Evolutionary conservation across 2,797 vertebrate genomes (phyloP), one percentile per base, ranked within the genome.

Genomic region (Poecilia picta): DNA sequence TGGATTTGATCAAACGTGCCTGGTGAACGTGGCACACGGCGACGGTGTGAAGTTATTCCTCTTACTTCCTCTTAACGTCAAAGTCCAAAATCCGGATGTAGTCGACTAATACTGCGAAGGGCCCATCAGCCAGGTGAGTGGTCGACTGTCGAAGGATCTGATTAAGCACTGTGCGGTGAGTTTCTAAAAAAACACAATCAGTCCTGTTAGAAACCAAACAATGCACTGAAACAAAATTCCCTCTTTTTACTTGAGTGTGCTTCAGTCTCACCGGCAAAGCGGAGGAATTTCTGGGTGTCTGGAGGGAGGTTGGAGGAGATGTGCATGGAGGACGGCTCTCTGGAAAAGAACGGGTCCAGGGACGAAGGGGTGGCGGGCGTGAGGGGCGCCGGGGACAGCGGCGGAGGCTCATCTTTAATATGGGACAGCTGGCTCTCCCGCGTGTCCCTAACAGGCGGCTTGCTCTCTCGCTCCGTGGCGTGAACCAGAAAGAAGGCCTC

Each of bases 401-500:
- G 95, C 75, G 91, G 97, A 72, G 91, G 95, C 80, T 96, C 96
- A 23, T 97, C 96, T 89, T 97, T 97, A 83, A 97, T 96, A 92
- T 97, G 96, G 49, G 96, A 96, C 47, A 97, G 93, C 80, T 97
- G 96, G 89, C 96, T 97, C 88, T 98, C 98, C 74, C 98, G 94
- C 0, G 98, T 98, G 91, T 99, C 98, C 74, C 98, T 95, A 80
- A 98, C 96, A 23, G 97, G 97, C 3, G 98, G 98, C 88, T 98
- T 98, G 95, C 97, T 98, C 94, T 99, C 98, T 7, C 98, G 95
- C 80, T 99, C 98, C 0, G 98, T 99, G 78, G 98, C 98, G 39
- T 99, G 98, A n/a, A 99, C 98, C 25, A 99, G 88, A 93, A 99
- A 99, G 90, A 99, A 98, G 66, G 98, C 98, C 85, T 99, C 98